Evolutionary conservation across 2,888 invertebrate species (phyloP).

Genomic region (Drosophila anomalata): DNA sequence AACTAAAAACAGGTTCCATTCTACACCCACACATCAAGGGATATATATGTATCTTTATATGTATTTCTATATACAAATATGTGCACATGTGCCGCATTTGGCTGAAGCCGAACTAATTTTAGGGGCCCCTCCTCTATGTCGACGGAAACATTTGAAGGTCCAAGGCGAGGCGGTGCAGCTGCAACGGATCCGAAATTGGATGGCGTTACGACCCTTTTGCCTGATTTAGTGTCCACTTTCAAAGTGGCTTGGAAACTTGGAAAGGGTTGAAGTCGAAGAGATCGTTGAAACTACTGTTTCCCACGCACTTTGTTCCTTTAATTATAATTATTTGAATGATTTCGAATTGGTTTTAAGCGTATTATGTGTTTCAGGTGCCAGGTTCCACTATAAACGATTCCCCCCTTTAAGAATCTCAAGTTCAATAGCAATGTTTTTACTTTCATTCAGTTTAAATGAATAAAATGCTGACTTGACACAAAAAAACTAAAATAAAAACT

Average conservation of each 20-base stretch:
- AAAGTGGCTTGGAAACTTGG: slow-evolving; percentile 52
- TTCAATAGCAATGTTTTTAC: too few species aligned
- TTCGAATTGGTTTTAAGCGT: not conserved
- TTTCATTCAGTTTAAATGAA: too few species aligned
- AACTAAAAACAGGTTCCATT: slow-evolving; percentile 66
- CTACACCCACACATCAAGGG: slow-evolving; percentile 16
- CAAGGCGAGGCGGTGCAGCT: slow-evolving; percentile 53
- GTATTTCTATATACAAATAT: not conserved
- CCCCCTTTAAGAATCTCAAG: too few species aligned
- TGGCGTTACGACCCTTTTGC: slow-evolving; percentile 41
- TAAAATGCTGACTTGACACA: too few species aligned
- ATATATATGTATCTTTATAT: not conserved
- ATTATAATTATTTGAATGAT: not conserved
- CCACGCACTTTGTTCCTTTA: slow-evolving; percentile 6
- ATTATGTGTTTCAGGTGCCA: too few species aligned
- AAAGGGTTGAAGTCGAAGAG: slow-evolving; percentile 16
- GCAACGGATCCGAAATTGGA: slow-evolving; percentile 67
- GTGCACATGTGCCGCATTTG: slow-evolving; percentile 50
- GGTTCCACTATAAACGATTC: too few species aligned
- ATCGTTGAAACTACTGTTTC: slow-evolving; percentile 25
- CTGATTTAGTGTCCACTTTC: slow-evolving; percentile 64
- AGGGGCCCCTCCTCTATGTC: slow-evolving; percentile 22
- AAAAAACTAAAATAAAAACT: too few species aligned
- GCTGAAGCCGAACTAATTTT: slow-evolving; percentile 60
- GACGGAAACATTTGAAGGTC: slow-evolving; percentile 54